These are phyloP conservation scores for Chionodraco myersi DNA, from an alignment of 2,113 vertebrate genomes.

Conservation along the genomic window DNA sequence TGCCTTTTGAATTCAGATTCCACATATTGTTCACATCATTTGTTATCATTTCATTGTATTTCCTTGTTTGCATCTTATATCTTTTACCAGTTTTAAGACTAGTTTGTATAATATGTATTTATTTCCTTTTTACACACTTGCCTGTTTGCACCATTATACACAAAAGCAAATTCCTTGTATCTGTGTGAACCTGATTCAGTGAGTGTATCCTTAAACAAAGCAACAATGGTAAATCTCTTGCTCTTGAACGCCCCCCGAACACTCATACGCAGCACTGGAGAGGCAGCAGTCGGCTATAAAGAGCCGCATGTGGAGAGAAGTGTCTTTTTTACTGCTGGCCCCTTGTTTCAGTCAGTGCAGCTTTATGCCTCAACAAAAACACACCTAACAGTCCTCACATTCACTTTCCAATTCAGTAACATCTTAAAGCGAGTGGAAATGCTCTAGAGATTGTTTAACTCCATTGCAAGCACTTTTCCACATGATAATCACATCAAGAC, in stretches of 20 bases:
- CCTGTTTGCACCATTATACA: too few relatives aligned
- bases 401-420: slow-evolving; percentile 3
- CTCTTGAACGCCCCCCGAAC: slow-evolving; percentile 1
- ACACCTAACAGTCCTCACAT: not conserved
- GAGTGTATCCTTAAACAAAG: not conserved
- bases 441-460: not conserved
- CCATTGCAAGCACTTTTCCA: not conserved
- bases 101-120: too few relatives aligned
- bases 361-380: slow-evolving; percentile 13
- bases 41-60: too few relatives aligned
- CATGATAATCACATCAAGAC: not conserved
- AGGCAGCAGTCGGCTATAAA: slow-evolving; percentile 5
- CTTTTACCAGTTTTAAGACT: too few relatives aligned
- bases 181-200: too few relatives aligned
- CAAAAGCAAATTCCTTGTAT: too few relatives aligned
- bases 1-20: too few relatives aligned
- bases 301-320: not conserved
- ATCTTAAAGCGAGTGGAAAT: not conserved
- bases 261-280: not conserved
- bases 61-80: too few relatives aligned
- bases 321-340: slow-evolving; percentile 7
- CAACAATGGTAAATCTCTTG: not conserved
- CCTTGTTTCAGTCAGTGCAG: not conserved
- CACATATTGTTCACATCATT: too few relatives aligned
- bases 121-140: too few relatives aligned